Percentiles rank a stretch among this genome's conserved stretches.
phyloP scores from a whole-genome alignment of 2,797 vertebrate genomes.

The Lagorchestes hirsutus region DNA sequence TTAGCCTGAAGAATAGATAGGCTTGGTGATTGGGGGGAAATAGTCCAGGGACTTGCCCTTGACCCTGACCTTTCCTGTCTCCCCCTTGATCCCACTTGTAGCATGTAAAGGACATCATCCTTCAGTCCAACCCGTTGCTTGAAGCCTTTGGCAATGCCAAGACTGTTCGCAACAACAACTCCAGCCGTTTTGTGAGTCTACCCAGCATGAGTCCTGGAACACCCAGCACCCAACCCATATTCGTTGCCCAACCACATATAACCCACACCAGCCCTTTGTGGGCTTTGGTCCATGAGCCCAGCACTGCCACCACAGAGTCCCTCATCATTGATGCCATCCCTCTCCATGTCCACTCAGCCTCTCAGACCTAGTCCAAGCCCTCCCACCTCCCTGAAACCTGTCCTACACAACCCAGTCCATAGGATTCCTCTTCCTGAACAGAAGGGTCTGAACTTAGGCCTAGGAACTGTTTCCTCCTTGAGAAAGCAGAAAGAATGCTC shows the following conservation, averaged over 20 bases:
- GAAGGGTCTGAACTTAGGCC: neutral
- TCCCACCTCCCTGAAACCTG: neutral
- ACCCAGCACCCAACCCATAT: fast-evolving
- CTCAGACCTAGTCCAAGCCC: neutral
- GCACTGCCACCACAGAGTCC: neutral
- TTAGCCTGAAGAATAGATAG: neutral
- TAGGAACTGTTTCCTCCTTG: neutral
- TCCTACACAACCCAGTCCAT: neutral
- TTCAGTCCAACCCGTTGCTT: conserved; percentile 96
- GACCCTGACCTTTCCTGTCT: neutral
- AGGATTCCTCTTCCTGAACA: neutral
- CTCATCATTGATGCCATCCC: neutral
- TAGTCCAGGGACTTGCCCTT: neutral
- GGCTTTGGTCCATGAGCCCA: neutral
- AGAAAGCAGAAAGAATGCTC: neutral
- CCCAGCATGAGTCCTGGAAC: neutral
- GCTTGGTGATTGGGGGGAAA: neutral
- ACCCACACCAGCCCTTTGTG: neutral
- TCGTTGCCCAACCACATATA: neutral
- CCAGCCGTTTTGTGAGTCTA: conserved; percentile 96
- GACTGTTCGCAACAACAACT: conserved; percentile 98
- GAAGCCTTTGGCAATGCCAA: conserved; percentile 99
- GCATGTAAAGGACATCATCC: conserved; percentile 99
- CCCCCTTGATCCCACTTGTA: conserved; percentile 74
- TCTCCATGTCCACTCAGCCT: neutral